Conservation (phyloP, 1,140 invertebrate genomes). For the Metopolophium dirhodum region DNA sequence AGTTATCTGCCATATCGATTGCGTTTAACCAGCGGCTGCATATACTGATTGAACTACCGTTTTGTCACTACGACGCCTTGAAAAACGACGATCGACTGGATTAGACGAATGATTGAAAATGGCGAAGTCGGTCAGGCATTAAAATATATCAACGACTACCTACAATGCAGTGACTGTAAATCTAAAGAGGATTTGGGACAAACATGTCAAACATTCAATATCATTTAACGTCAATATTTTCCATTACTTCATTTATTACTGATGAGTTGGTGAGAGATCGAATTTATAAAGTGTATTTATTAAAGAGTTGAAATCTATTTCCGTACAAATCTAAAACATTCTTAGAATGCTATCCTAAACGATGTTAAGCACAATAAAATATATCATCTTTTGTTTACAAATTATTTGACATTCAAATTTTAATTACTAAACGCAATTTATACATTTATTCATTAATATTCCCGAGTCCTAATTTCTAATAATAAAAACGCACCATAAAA, state of each 20-base stretch:
- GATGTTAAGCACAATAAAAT: background rate
- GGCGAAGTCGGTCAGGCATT: slow-evolving; percentile 23
- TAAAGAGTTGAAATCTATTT: background rate
- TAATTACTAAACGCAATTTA: background rate
- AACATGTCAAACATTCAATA: slow-evolving; percentile 20
- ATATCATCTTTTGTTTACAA: background rate
- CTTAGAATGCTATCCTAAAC: background rate
- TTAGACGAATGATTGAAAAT: slow-evolving; percentile 45
- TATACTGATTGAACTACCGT: background rate
- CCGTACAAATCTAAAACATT: background rate
- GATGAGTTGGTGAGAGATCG: background rate
- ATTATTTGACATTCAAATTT: background rate
- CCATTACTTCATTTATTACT: background rate
- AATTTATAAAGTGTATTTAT: background rate
- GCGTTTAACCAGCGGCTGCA: background rate
- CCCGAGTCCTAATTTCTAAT: background rate
- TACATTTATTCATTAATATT: background rate
- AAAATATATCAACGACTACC: slow-evolving; percentile 13
- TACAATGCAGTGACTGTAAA: background rate
- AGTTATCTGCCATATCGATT: background rate
- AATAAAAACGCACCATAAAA: background rate
- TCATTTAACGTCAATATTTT: slow-evolving; percentile 31
- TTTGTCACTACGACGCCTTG: background rate
- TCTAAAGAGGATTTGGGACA: background rate
- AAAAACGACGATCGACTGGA: slow-evolving; percentile 10